Evolutionary conservation across 2,888 invertebrate genomes (phyloP).

Genomic region (Drosophila anomalipes): DNA sequence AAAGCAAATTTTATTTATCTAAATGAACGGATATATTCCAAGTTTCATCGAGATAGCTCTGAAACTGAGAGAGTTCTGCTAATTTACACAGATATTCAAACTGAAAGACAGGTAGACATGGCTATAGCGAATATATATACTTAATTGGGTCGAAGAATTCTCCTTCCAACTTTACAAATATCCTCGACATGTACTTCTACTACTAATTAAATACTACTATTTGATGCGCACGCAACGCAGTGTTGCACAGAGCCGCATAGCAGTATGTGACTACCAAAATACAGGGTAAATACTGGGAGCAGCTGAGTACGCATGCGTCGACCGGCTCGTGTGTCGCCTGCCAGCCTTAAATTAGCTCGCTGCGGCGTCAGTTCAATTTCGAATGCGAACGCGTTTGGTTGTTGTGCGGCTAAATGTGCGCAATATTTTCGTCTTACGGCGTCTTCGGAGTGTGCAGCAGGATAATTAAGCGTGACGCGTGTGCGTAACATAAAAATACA

Average conservation of each 20-base stretch:
- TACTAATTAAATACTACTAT: background rate
- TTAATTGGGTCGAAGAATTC: background rate
- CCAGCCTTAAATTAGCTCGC: slow-evolving; percentile 60
- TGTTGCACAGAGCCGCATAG: slow-evolving; percentile 41
- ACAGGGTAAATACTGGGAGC: slow-evolving; percentile 55
- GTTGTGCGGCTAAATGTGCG: slow-evolving; percentile 14
- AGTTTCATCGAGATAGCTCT: background rate
- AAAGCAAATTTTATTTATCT: background rate
- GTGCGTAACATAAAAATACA: slow-evolving; percentile 79
- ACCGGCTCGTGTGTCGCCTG: slow-evolving; percentile 32
- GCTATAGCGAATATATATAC: too few relatives aligned
- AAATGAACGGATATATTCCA: background rate
- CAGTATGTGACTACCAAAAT: slow-evolving; percentile 8
- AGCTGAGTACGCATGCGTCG: slow-evolving; percentile 52
- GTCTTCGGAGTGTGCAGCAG: slow-evolving; percentile 51
- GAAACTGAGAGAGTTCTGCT: background rate
- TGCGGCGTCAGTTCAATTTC: slow-evolving; percentile 63
- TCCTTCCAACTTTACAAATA: background rate
- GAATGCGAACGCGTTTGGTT: slow-evolving; percentile 59
- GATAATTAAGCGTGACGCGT: slow-evolving; percentile 81
- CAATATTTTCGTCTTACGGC: background rate
- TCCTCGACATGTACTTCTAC: background rate
- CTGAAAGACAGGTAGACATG: too few relatives aligned
- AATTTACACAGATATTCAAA: too few relatives aligned
- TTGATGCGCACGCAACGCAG: background rate